Evolutionary conservation across 2,113 vertebrate genomes (phyloP), one percentile per base, ranked within the genome.

Genomic region (Dipodomys merriami): DNA sequence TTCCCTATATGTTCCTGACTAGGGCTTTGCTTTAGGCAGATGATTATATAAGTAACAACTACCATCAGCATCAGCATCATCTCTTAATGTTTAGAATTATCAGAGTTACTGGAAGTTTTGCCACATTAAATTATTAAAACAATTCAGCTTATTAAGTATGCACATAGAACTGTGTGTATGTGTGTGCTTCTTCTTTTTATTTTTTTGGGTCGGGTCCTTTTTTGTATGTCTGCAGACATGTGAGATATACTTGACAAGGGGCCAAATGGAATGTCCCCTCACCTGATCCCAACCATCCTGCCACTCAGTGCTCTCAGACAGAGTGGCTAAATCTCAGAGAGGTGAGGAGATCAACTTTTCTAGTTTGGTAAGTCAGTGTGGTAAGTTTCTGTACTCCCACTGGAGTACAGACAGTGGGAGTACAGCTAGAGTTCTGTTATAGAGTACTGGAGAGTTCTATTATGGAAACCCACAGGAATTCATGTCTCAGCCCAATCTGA

Each of bases 341-440:
- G 53, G 73, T 81, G 16, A 33, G 62, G 1, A 49, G n/a, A 30
- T 49, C 7, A 60, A 49, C 12, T 1, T 93, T 92, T 77, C 83
- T 46, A 93, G 92, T 90, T 89, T 53, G 62, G 20, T 78, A 77
- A 81, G 46, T 81, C 64, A 89, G 7, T 53, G 33, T 81, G 89
- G 69, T 79, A 94, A 91, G 57, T 44, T 71, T 39, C 39, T 39
- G 39, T 39, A 39, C 39, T 39, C 29, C 46, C 33, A 82, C 22
- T 2, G 39, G 53, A 78, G 39, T 57, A 7, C 49, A 69, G 29
- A 39, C 39, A 39, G 39, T 39, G 39, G 39, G 39, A 39, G 39
- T 39, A 39, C 39, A 39, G 39, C 39, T 0, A 35, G 76, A 53
- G 22, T 84, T 92, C 77, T 33, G 19, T 60, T 74, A 74, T 9